A percentile compares a stretch with the other conserved stretches of the same genome.
phyloP scores from a whole-genome alignment of 1,140 invertebrate species.

The Sminthurinus signatus region DNA sequence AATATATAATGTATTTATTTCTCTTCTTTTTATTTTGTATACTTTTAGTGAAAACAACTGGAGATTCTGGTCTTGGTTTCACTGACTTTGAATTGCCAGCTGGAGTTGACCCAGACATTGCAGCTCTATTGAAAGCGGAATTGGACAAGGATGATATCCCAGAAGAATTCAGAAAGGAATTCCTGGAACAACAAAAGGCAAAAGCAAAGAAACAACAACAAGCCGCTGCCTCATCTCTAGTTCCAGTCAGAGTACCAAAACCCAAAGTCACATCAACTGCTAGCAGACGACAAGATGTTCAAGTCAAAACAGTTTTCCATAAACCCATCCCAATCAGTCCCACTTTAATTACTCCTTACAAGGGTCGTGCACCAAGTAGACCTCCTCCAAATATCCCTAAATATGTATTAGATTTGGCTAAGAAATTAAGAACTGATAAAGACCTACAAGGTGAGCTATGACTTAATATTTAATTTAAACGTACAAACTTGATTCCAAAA shows the following conservation, averaged over 20 bases:
- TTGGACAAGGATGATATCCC: slow-evolving; percentile 39
- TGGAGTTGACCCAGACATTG: slow-evolving; percentile 37
- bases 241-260: not conserved
- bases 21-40: not conserved
- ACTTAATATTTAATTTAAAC: too few species aligned
- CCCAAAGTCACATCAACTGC: not conserved
- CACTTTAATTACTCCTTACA: slow-evolving; percentile 23
- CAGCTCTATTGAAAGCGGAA: slow-evolving; percentile 29
- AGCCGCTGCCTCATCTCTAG: not conserved
- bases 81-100: slow-evolving; percentile 32
- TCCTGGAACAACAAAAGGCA: slow-evolving; percentile 21
- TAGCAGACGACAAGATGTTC: not conserved
- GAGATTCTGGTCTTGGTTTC: slow-evolving; percentile 26
- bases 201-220: not conserved
- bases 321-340: slow-evolving; percentile 30
- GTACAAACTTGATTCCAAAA: too few species aligned
- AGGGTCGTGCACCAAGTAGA: not conserved
- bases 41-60: slow-evolving; percentile 17
- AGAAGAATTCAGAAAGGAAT: slow-evolving; percentile 34
- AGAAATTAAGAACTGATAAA: slow-evolving; percentile 34
- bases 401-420: slow-evolving; percentile 38
- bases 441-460: slow-evolving; percentile 37
- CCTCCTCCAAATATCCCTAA: slow-evolving; percentile 23
- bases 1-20: not conserved
- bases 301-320: slow-evolving; percentile 20